Evolutionary conservation across 23 tunicate genomes (phyloP), one percentile per base, ranked within the genome.

Genomic region (Halocynthia aurantium): DNA sequence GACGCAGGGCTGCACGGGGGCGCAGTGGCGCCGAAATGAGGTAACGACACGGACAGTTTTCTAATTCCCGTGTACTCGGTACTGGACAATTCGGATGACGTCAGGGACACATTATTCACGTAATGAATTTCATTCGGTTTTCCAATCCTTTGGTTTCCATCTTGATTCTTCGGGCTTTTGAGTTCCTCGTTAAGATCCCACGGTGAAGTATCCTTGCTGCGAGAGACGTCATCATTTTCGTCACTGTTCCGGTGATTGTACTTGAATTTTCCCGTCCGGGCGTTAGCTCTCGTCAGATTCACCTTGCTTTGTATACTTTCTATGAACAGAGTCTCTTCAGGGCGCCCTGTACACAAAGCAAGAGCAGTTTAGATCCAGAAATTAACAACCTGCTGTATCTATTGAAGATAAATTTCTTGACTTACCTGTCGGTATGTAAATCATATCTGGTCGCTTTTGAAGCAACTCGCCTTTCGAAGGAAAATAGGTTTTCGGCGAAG

Each of bases 141-240:
- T n/a, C 12, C 18, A n/a, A 67, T 67, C 72, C 12, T 40, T 12
- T 67, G 72, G 2, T 67, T 5, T 67, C 11, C 18, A 10, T 40
- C 22, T 5, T 9, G n/a, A 10, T 51, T 22, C 51, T 71, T 54
- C 8, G 78, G 78, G 1, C 65, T 74, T 74, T 18, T 53, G 56
- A 74, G 78, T 5, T 74, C 64, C 21, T 74, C 78, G 13, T 74
- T 64, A n/a, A 74, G 54, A 50, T 53, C 21, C 78, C 78, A 74
- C 10, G 78, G 78, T 53, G 78, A 74, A 8, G 78, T 74, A 54
- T 74, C 78, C 56, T 74, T 74, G 56, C 78, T 74, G 31, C 78
- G 19, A 49, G 50, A 53, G 8, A 53, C 62, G 9, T 52, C 57
- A 9, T 74, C 64, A 65, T 65, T 65, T 22, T 54, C 63, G 57